Evolutionary conservation across 1,140 invertebrate genomes (phyloP), one percentile per base, ranked within the genome.

Genomic region (Tetramorium alpestre): DNA sequence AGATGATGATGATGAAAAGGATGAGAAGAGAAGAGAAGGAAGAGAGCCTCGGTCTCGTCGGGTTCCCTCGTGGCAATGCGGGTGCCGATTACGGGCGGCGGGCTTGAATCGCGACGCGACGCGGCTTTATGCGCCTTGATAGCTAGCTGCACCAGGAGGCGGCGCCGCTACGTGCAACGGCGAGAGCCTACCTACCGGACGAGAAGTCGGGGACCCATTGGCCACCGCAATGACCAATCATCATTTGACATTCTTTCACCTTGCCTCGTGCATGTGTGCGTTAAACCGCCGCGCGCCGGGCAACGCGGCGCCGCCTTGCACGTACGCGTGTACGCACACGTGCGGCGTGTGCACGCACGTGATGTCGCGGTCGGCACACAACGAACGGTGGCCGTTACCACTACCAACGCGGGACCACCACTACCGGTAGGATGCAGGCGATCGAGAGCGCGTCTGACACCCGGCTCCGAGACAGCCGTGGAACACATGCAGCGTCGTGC

Each of bases 201-300:
- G 88, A 87, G 85, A 78, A 91, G 93, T 88, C 88, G 91, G 89
- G 91, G 93, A 94, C 92, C 89, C 91, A 95, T 94, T 95, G 94
- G 94, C 93, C 93, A 92, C 91, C 88, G 93, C 94, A 92, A 94
- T 94, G 93, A 94, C 94, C 94, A 95, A 95, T 95, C 94, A 94
- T 95, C 94, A 94, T 94, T 94, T 94, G 93, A 94, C 93, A 94
- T 94, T 94, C 94, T 94, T 94, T 94, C 93, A 91, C 92, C 87
- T 90, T 88, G 89, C 88, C 87, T 84, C 82, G 88, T 44, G 85
- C 67, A 70, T 87, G 88, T 58, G 85, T 58, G 88, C 81, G 89
- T 64, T 16, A 69, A 69, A 69, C 41, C 65, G 65, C 41, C 64
- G 33, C 3, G 62, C 7, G 62, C 62, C 25, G 62, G 8, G 64